Conservation (phyloP, 2,888 invertebrate genomes). For the Lamellibrachia columna region DNA sequence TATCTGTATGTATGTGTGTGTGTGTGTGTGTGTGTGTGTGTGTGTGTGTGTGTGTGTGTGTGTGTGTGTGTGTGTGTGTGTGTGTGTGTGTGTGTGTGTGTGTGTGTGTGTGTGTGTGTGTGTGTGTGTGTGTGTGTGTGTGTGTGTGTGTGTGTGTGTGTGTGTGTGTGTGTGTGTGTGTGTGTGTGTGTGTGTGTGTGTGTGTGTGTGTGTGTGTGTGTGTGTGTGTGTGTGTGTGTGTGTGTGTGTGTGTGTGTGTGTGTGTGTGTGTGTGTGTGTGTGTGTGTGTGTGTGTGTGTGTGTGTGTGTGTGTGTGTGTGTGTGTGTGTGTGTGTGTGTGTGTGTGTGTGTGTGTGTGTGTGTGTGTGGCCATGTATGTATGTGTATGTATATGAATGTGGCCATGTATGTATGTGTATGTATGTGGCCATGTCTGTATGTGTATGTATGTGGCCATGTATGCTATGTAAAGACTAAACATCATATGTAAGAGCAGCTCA, state of each 20-base stretch:
- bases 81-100: not conserved
- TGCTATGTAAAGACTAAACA: not conserved
- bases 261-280: not conserved
- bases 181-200: too few relatives aligned
- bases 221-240: not conserved
- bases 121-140: constrained; percentile 23
- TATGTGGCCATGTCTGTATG: too few relatives aligned
- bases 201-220: too few relatives aligned
- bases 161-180: not conserved
- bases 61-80: not conserved
- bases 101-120: not conserved
- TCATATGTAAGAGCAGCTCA: too few relatives aligned
- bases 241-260: not conserved
- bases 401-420: too few relatives aligned
- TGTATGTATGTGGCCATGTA: not conserved
- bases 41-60: not conserved
- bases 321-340: not conserved
- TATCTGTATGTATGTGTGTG: not conserved
- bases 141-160: not conserved
- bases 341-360: too few relatives aligned
- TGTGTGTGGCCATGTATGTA: too few relatives aligned
- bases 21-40: not conserved
- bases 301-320: not conserved
- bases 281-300: constrained; percentile 26
- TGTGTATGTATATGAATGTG: too few relatives aligned